Conservation (phyloP, 2,888 invertebrate species). For the Byasa hedistus region DNA sequence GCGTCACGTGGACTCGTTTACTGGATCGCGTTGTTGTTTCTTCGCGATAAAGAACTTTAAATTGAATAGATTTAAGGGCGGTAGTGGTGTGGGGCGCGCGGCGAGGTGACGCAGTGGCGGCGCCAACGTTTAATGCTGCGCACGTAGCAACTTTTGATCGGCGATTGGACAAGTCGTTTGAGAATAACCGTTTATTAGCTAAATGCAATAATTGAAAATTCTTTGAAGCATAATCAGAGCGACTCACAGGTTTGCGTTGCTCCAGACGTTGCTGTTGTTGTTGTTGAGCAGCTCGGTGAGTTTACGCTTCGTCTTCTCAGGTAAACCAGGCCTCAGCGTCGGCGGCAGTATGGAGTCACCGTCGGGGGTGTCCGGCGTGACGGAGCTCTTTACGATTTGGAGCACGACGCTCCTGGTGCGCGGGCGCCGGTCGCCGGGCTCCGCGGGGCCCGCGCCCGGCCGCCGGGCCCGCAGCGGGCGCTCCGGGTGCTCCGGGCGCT, state of each 20-base stretch:
- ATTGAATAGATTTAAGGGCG: too few relatives aligned
- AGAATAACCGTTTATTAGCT: too few relatives aligned
- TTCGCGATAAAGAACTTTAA: too few relatives aligned
- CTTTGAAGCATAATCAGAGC: too few relatives aligned
- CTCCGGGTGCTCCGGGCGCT: constrained; percentile 56
- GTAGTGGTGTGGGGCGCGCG: neutral
- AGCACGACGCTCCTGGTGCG: constrained; percentile 58
- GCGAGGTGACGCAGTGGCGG: neutral
- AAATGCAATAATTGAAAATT: too few relatives aligned
- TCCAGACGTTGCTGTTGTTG: constrained; percentile 71
- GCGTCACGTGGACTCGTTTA: constrained; percentile 14
- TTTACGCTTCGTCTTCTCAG: constrained; percentile 55
- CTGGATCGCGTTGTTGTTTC: neutral
- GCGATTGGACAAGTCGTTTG: too few relatives aligned
- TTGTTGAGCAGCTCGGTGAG: constrained; percentile 70
- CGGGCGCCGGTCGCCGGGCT: constrained; percentile 52
- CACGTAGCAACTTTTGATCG: too few relatives aligned
- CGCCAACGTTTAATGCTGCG: too few relatives aligned
- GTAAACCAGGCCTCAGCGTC: constrained; percentile 56
- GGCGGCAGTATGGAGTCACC: constrained; percentile 55
- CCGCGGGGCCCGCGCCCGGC: constrained; percentile 32
- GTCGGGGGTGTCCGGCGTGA: constrained; percentile 44
- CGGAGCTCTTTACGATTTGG: constrained; percentile 66
- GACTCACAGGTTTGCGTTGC: constrained; percentile 51
- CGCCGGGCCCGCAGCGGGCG: constrained; percentile 38